These are phyloP conservation scores for Bombus ignitus DNA, from an alignment of 1,140 invertebrate species.

Conservation along the genomic window DNA sequence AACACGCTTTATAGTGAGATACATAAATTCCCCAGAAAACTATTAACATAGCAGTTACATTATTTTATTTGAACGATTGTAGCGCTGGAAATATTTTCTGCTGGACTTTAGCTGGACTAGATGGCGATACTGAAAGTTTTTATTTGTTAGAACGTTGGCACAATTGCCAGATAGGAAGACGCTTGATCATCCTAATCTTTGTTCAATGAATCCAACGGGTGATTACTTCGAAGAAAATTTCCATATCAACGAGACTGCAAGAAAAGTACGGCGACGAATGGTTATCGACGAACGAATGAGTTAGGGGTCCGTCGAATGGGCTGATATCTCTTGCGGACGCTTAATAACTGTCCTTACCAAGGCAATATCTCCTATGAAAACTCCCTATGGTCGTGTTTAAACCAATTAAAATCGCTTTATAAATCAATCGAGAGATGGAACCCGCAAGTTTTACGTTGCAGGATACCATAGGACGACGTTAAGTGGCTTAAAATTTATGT, in stretches of 20 bases:
- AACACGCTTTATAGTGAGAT: too few species aligned
- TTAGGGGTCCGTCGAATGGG: not conserved
- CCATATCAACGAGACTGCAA: not conserved
- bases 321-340: not conserved
- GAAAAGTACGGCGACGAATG: not conserved
- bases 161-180: not conserved
- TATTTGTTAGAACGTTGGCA: slow-evolving; percentile 29
- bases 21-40: too few species aligned
- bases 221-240: not conserved
- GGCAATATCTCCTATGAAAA: not conserved
- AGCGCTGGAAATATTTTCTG: not conserved
- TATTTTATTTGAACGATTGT: too few species aligned
- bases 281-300: slow-evolving; percentile 3
- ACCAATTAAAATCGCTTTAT: not conserved
- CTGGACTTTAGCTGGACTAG: not conserved
- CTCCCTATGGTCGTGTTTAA: not conserved
- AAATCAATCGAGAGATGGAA: not conserved
- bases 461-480: not conserved
- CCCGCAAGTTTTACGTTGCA: not conserved
- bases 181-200: slow-evolving; percentile 1
- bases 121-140: not conserved
- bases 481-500: not conserved
- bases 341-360: not conserved
- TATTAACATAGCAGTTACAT: too few species aligned
- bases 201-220: not conserved